These are phyloP conservation scores for Anguilla marmorata DNA, from an alignment of 2,797 vertebrate genomes.

Conservation along the genomic window DNA sequence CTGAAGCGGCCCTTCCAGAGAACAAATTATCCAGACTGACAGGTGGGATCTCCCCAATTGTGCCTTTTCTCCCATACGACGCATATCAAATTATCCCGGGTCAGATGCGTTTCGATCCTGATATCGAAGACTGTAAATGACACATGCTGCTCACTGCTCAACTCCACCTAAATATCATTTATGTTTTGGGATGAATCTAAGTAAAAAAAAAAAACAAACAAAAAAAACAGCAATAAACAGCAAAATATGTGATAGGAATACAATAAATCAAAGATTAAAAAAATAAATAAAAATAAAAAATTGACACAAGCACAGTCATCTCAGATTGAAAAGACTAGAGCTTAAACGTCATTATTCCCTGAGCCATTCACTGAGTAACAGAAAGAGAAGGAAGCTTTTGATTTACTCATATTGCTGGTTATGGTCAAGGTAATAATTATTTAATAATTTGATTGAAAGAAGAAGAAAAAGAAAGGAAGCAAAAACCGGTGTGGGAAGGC, in stretches of 20 bases:
- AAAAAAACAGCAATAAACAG: background rate
- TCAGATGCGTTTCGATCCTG: background rate
- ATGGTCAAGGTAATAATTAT: background rate
- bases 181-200: background rate
- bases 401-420: background rate
- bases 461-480: background rate
- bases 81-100: background rate
- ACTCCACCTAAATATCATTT: background rate
- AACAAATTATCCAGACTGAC: background rate
- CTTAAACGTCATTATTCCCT: background rate
- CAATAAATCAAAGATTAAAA: background rate
- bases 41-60: background rate
- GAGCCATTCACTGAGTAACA: background rate
- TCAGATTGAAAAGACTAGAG: background rate
- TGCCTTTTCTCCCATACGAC: background rate
- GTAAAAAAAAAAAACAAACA: background rate
- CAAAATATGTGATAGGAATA: background rate
- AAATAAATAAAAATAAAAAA: background rate
- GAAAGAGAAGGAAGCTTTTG: background rate
- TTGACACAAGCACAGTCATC: background rate
- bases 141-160: background rate
- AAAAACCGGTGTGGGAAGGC: background rate
- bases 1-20: background rate
- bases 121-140: background rate
- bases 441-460: background rate